Base-by-base conservation (phyloP, 2,113 vertebrate genomes). In the Lepisosteus oculatus region DNA sequence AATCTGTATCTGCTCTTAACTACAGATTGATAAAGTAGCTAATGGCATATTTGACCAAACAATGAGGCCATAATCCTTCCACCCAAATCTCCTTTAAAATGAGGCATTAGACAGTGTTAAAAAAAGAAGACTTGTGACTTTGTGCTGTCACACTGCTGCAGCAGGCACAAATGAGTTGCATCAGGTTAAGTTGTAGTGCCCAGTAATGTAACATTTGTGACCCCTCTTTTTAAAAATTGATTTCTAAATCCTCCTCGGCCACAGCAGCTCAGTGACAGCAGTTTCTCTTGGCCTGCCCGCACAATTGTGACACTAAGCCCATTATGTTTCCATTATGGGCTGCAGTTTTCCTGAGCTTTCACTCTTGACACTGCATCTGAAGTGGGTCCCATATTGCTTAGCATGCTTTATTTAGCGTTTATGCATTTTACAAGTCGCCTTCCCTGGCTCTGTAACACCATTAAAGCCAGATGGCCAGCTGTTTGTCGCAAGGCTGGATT, bases 1-100 rank as follows among this genome's bases (percentile, higher is more conserved):
- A 95, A 94, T 94, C 93, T 93, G 91, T 86, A 68, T 72, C 75
- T 70, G 89, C 91, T 94, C 93, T 93, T 95, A 94, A 93, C 92
- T 90, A 90, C 90, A 56, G 76, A 84, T 92, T 83, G 85, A 81
- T 85, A 90, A 93, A 95, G 92, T 93, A 87, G 89, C 90, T 91
- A 91, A 93, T 93, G 89, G 59, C 79, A 80, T 75, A 84, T 80
- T 84, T 77, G 75, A 79, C 55, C 83, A 83, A 78, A 65, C 76
- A 79, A 79, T 74, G 29, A 65, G 75, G 72, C 80, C 84, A 70
- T 86, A 87, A 86, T 87, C 82, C 80, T 47, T 61, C 67, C 72
- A 79, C 76, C 63, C 56, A 78, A 80, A 84, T 86, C 81, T 73
- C 68, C 67, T 74, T 71, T 67, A 77, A 80, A 82, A 76, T 71